These are phyloP conservation scores for Plodia interpunctella DNA, from an alignment of 1,140 invertebrate species.

Conservation along the genomic window DNA sequence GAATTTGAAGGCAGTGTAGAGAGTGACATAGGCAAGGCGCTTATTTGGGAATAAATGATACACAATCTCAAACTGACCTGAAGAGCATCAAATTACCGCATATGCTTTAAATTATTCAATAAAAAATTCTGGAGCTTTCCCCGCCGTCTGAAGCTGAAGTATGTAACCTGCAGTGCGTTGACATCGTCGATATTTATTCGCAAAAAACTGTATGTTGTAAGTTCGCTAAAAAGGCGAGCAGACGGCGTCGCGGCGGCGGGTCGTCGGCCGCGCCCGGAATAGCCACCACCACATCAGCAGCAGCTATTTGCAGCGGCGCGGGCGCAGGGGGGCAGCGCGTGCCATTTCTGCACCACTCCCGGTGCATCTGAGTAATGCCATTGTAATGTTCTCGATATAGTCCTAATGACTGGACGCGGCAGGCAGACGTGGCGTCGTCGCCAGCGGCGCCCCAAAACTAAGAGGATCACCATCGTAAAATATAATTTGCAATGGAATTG, in stretches of 20 bases:
- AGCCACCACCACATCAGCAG: constrained; percentile 66
- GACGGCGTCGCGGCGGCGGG: constrained; percentile 74
- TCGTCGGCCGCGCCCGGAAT: constrained; percentile 73
- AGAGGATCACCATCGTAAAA: background rate
- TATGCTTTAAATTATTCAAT: background rate
- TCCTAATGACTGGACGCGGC: constrained; percentile 42
- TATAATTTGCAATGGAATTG: no score
- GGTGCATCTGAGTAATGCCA: constrained; percentile 75
- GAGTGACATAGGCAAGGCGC: no score
- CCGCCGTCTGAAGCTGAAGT: constrained; percentile 32
- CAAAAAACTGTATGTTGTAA: constrained; percentile 68
- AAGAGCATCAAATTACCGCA: background rate
- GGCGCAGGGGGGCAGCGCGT: constrained; percentile 55
- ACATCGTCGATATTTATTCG: constrained; percentile 64
- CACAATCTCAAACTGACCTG: no score
- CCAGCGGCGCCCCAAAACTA: constrained; percentile 22
- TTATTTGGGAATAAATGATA: no score
- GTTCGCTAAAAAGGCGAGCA: constrained; percentile 73
- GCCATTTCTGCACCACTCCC: constrained; percentile 71
- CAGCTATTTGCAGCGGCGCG: constrained; percentile 67
- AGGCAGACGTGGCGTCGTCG: constrained; percentile 61
- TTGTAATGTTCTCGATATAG: constrained; percentile 74
- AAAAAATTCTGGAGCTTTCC: constrained; percentile 22
- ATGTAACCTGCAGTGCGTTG: constrained; percentile 56
- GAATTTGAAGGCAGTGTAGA: no score